These are phyloP conservation scores for Callocephalon fimbriatum DNA, from an alignment of 2,113 vertebrate genomes.

Conservation along the genomic window DNA sequence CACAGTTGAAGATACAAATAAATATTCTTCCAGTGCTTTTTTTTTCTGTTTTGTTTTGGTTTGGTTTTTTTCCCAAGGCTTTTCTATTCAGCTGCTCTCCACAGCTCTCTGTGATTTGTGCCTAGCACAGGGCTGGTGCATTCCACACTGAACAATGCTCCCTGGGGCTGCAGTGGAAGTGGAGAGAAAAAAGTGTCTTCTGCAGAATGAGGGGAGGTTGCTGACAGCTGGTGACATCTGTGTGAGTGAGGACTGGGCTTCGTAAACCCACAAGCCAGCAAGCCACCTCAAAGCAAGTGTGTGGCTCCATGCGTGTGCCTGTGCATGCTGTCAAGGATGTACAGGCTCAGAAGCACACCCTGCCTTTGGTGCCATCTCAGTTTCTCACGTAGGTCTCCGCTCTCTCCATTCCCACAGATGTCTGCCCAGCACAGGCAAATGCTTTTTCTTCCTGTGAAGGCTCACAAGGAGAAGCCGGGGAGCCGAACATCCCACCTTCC, in stretches of 20 bases:
- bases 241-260: not conserved
- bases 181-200: not conserved
- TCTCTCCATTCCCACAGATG: not conserved
- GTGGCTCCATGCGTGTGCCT: accelerated
- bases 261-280: not conserved
- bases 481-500: not conserved
- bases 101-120: not conserved
- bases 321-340: not conserved
- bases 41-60: not conserved
- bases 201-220: not conserved
- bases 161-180: not conserved
- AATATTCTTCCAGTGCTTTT: not conserved
- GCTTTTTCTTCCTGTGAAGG: not conserved
- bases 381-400: not conserved
- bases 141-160: not conserved
- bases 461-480: not conserved
- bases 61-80: not conserved
- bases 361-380: not conserved
- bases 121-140: not conserved
- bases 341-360: not conserved
- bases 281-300: accelerated
- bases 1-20: not conserved
- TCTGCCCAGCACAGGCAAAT: not conserved
- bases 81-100: not conserved
- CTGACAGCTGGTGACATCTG: not conserved